Base-by-base conservation (phyloP, 92 coral and sea anemone genomes). In the Muricea muricata region DNA sequence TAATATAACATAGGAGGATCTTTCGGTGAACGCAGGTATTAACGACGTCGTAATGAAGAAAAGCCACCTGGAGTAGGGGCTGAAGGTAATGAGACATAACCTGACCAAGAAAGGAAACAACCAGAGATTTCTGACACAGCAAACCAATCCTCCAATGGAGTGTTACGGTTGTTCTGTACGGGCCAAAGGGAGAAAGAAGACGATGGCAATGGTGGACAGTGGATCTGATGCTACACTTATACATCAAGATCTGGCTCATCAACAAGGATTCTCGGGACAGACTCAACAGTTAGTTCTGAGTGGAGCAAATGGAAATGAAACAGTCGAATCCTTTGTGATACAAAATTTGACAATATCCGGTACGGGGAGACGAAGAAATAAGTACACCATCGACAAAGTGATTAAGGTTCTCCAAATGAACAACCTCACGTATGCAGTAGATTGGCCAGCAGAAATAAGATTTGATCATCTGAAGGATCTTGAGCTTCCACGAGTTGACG, bases 171-270 rank as follows among this genome's bases (percentile, higher is more conserved):
- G 21, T 69, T 3, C 30, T 69, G 21, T 69, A 69, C 14, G 75
- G 75, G 46, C 47, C 75, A 13, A 69, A 67, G 74, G 74, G 18
- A 35, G 5, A 28, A 30, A 67, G 21, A 67, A 35, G 74, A 67
- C 41, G 3, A 67, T 21, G n/a, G 74, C 74, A 30, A 67, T 67
- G 74, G 15, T 67, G 74, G 74, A 67, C 74, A 67, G 35, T 67
- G 74, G 74, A 24, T 67, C 74, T 11, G 30, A 67, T 67, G 74
- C 74, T 18, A 67, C 74, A 8, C 74, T 67, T 35, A 67, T 67
- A 13, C 21, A 30, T 18, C 74, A 67, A 30, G 74, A 67, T 40
- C 74, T 67, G 39, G 74, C 74, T 25, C 46, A 35, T 30, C 41
- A 67, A 24, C 40, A 24, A 17, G 74, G 74, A 0, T 67, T 67